These are phyloP conservation scores for Esox lucius DNA, from an alignment of 2,797 vertebrate genomes.

Conservation along the genomic window DNA sequence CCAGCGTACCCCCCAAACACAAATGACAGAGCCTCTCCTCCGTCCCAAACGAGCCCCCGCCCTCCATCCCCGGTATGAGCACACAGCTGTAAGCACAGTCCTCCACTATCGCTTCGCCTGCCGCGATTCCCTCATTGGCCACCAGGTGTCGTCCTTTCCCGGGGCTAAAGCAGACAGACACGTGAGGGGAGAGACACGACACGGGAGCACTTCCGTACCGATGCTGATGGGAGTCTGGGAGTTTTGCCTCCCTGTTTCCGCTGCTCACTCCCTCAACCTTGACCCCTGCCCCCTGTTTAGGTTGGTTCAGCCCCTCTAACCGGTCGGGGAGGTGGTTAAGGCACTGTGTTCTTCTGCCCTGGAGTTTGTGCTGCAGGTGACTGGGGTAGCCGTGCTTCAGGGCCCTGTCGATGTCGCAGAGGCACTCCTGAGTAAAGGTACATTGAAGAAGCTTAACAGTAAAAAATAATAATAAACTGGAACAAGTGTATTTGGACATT, in stretches of 20 bases:
- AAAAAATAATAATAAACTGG: not conserved
- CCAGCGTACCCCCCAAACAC: slow-evolving; percentile 77
- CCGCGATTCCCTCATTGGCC: slow-evolving; percentile 72
- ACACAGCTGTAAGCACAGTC: slow-evolving; percentile 88
- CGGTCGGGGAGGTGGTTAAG: slow-evolving; percentile 60
- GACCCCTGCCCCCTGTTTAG: slow-evolving; percentile 10
- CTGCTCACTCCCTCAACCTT: not conserved
- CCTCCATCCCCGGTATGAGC: slow-evolving; percentile 71
- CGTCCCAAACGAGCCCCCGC: slow-evolving; percentile 49
- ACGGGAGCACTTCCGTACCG: slow-evolving; percentile 33
- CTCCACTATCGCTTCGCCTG: slow-evolving; percentile 81
- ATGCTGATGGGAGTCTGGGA: slow-evolving; percentile 25
- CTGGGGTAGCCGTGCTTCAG: slow-evolving; percentile 80
- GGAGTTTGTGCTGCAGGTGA: slow-evolving; percentile 81
- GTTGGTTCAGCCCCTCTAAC: slow-evolving; percentile 26
- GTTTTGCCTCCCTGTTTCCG: slow-evolving; percentile 32
- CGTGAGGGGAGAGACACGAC: slow-evolving; percentile 62
- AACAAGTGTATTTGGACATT: not conserved
- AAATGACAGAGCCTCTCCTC: slow-evolving; percentile 83
- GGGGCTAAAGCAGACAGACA: slow-evolving; percentile 69
- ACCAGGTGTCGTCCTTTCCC: slow-evolving; percentile 86
- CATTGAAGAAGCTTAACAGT: not conserved
- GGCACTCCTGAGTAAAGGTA: slow-evolving; percentile 78
- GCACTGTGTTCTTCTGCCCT: slow-evolving; percentile 79
- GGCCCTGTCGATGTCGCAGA: slow-evolving; percentile 83